Percentiles rank a stretch among this genome's conserved stretches.
These are phyloP conservation scores for Andrena bucephala DNA, from an alignment of 2,888 invertebrate species.

Conservation along the genomic window DNA sequence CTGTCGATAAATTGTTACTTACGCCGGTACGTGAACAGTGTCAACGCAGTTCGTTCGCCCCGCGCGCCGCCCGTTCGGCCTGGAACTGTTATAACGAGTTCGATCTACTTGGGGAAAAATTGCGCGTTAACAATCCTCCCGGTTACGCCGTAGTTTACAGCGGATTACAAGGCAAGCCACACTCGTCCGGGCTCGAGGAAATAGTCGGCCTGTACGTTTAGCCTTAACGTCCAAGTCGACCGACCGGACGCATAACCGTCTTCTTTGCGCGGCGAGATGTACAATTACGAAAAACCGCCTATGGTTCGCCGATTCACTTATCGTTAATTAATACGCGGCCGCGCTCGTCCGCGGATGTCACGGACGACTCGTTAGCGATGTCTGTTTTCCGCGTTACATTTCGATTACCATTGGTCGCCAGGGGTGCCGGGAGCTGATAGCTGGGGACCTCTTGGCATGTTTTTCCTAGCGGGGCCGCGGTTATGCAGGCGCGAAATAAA, in stretches of 20 bases:
- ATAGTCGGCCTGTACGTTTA: background rate
- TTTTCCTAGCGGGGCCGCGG: constrained; percentile 13
- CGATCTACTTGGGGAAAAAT: background rate
- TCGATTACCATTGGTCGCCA: background rate
- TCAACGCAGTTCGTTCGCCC: constrained; percentile 23
- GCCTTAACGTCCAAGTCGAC: constrained; percentile 2
- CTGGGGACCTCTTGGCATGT: constrained; percentile 5
- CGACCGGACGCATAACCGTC: constrained; percentile 6
- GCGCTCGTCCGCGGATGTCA: background rate
- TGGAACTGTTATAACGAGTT: constrained; percentile 16
- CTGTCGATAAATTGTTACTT: constrained; percentile 44
- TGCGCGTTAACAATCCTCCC: background rate
- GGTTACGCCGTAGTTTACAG: background rate
- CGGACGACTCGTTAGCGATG: background rate
- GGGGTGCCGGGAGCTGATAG: background rate
- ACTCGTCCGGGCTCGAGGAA: background rate
- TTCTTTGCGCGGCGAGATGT: background rate
- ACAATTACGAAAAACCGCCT: constrained; percentile 3
- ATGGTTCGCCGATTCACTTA: background rate
- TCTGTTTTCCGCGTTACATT: constrained; percentile 9
- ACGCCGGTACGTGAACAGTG: constrained; percentile 36
- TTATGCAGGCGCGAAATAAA: constrained; percentile 54
- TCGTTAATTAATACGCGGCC: constrained; percentile 12
- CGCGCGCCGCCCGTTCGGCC: background rate
- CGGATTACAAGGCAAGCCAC: constrained; percentile 6